A percentile compares a stretch with the other conserved stretches of the same genome.
Conservation (phyloP, 2,888 invertebrate genomes). For the Phlogophora meticulosa region DNA sequence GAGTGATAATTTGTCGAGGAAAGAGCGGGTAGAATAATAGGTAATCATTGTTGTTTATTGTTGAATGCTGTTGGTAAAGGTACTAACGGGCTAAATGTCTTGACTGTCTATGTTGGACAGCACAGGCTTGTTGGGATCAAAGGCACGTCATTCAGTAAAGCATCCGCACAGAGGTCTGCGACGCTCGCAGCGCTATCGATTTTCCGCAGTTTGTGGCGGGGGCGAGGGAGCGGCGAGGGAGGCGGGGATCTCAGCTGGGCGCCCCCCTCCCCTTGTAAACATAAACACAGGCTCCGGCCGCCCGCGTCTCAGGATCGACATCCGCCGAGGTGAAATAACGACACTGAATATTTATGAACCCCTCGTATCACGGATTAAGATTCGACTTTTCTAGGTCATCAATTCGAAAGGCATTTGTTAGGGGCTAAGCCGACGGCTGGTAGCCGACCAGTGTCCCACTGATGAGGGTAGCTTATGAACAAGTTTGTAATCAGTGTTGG, state of each 20-base stretch:
- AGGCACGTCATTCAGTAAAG: slow-evolving; percentile 73
- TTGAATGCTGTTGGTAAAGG: slow-evolving; percentile 37
- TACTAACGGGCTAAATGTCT: slow-evolving; percentile 1
- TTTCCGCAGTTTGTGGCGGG: slow-evolving; percentile 82
- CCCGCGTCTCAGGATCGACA: slow-evolving; percentile 82
- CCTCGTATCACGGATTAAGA: slow-evolving; percentile 87
- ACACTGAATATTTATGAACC: slow-evolving; percentile 90
- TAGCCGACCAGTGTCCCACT: slow-evolving; percentile 47
- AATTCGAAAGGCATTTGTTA: slow-evolving; percentile 77
- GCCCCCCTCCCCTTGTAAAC: slow-evolving; percentile 84
- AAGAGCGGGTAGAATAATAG: slow-evolving; percentile 18
- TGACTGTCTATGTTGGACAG: slow-evolving; percentile 46
- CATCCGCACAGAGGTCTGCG: slow-evolving; percentile 79
- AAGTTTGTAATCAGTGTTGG: slow-evolving; percentile 58
- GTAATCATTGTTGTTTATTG: slow-evolving; percentile 39
- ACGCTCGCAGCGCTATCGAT: slow-evolving; percentile 86
- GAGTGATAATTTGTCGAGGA: slow-evolving; percentile 62
- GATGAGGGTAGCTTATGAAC: slow-evolving; percentile 60
- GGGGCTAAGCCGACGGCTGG: slow-evolving; percentile 59
- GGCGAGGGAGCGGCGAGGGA: slow-evolving; percentile 57
- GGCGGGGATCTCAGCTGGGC: slow-evolving; percentile 85
- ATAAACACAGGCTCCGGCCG: slow-evolving; percentile 85
- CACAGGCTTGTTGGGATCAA: slow-evolving; percentile 70
- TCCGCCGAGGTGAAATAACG: slow-evolving; percentile 89
- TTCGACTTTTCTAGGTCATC: slow-evolving; percentile 88